These are phyloP conservation scores for Steinernema khuongi DNA, from an alignment of 1,140 invertebrate genomes.

Conservation along the genomic window DNA sequence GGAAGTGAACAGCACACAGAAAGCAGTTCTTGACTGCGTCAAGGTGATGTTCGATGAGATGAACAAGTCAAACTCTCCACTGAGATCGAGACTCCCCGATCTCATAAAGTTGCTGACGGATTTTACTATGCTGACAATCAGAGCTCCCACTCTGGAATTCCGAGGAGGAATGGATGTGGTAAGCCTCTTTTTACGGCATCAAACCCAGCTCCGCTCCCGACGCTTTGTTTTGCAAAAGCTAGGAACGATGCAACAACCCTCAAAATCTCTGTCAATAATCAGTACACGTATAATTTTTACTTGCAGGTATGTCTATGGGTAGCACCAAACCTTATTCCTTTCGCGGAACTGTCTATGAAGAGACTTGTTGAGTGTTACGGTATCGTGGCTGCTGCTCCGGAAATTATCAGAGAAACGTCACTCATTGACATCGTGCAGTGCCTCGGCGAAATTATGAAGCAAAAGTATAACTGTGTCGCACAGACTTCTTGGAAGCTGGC, in stretches of 20 bases:
- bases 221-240: too few species aligned
- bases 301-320: conserved; percentile 16
- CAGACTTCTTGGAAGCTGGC: conserved; percentile 79
- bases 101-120: conserved; percentile 5
- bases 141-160: too few species aligned
- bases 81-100: conserved; percentile 15
- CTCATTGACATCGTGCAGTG: conserved; percentile 47
- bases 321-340: conserved; percentile 46
- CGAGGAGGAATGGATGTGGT: too few species aligned
- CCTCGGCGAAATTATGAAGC: conserved; percentile 65
- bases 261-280: background rate
- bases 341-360: conserved; percentile 49
- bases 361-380: conserved; percentile 49
- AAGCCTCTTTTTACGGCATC: too few species aligned
- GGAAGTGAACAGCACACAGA: conserved; percentile 49
- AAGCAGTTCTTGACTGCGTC: conserved; percentile 50
- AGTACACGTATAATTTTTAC: background rate
- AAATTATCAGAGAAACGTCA: conserved; percentile 43
- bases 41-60: conserved; percentile 33
- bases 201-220: too few species aligned
- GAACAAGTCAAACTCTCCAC: background rate
- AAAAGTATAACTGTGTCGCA: conserved; percentile 77
- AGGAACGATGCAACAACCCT: background rate
- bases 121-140: background rate
- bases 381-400: conserved; percentile 37